Evolutionary conservation across 2,888 invertebrate genomes (phyloP).

Genomic region (Idaea straminata): DNA sequence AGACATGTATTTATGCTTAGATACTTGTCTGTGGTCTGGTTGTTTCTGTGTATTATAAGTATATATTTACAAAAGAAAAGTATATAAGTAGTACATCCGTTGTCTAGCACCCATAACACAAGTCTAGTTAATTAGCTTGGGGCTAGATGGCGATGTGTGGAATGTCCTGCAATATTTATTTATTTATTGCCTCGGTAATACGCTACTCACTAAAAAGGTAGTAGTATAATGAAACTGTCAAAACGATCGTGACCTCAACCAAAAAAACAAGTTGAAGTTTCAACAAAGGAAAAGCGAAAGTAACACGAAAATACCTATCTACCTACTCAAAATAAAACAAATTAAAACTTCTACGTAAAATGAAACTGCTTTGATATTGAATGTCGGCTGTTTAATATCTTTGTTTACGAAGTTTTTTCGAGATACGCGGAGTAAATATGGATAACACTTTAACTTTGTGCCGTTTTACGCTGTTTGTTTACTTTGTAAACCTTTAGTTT

Average conservation of each 20-base stretch:
- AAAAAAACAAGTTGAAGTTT: background rate
- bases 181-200: background rate
- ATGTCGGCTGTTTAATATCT: slow-evolving; percentile 15
- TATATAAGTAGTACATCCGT: too few species aligned
- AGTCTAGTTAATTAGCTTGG: too few species aligned
- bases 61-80: too few species aligned
- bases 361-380: slow-evolving; percentile 12
- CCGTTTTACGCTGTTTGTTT: slow-evolving; percentile 33
- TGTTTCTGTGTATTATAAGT: too few species aligned
- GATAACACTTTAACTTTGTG: slow-evolving; percentile 40
- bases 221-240: background rate
- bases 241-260: background rate
- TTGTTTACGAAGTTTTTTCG: slow-evolving; percentile 31
- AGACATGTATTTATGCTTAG: too few species aligned
- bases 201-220: background rate
- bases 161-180: too few species aligned
- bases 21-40: too few species aligned
- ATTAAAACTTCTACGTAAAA: slow-evolving; percentile 11
- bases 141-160: too few species aligned
- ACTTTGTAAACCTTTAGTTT: slow-evolving; percentile 9
- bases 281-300: slow-evolving; percentile 1
- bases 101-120: too few species aligned
- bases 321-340: slow-evolving; percentile 11
- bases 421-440: slow-evolving; percentile 41
- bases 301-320: background rate